These are phyloP conservation scores for Gymnobelideus leadbeateri DNA, from an alignment of 2,113 vertebrate genomes.

Conservation along the genomic window DNA sequence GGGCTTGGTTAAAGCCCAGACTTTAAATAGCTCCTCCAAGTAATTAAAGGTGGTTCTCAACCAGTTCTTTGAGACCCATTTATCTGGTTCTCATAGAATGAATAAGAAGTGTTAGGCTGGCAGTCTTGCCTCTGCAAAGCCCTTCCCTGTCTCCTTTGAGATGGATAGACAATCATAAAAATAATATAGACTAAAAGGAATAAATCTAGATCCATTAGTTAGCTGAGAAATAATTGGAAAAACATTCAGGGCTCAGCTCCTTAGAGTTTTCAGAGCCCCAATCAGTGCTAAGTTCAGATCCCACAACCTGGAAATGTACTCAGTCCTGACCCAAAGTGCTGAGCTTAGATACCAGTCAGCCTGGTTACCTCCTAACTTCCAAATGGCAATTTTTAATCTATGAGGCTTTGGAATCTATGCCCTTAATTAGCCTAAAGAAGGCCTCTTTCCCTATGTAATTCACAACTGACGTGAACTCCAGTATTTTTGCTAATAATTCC, in stretches of 20 bases:
- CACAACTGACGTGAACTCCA: background rate
- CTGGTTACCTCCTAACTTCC: background rate
- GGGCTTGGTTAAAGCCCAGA: slow-evolving; percentile 4
- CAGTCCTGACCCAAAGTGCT: fast-evolving
- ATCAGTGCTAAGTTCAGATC: background rate
- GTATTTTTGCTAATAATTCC: background rate
- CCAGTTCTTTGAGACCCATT: background rate
- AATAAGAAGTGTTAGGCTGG: background rate
- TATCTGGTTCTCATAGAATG: background rate
- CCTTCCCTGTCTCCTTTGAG: background rate
- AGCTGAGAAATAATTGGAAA: background rate
- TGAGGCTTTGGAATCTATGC: background rate
- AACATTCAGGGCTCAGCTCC: background rate
- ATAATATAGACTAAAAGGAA: background rate
- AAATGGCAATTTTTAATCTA: background rate
- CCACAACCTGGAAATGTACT: background rate
- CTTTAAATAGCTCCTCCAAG: background rate
- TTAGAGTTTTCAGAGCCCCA: background rate
- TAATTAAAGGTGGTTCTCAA: slow-evolving; percentile 21
- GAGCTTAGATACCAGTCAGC: background rate
- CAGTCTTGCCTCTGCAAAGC: background rate
- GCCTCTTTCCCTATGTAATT: background rate
- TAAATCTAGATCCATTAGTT: slow-evolving; percentile 22
- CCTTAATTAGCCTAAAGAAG: background rate
- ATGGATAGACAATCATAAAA: no score